Conservation (phyloP, 1,140 invertebrate genomes). For the Grapholita molesta region DNA sequence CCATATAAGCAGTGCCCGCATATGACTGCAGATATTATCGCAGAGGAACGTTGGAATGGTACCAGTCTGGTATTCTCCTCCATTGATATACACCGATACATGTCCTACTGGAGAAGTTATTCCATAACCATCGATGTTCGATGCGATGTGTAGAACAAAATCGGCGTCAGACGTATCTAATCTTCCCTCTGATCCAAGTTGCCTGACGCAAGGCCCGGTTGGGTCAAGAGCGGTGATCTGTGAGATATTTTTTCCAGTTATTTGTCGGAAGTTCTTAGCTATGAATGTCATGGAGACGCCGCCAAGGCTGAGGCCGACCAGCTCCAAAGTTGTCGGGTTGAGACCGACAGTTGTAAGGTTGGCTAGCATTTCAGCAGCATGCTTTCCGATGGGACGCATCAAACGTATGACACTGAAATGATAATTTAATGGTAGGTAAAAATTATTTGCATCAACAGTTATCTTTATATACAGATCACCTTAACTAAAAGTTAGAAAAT, state of each 20-base stretch:
- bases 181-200: constrained; percentile 47
- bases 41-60: constrained; percentile 44
- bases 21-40: constrained; percentile 49
- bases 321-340: constrained; percentile 48
- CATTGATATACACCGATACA: constrained; percentile 84
- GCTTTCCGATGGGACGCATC: constrained; percentile 46
- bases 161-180: constrained; percentile 56
- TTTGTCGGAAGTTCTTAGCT: constrained; percentile 46
- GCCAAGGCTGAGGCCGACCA: constrained; percentile 59
- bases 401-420: constrained; percentile 49
- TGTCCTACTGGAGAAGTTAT: constrained; percentile 82
- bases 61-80: constrained; percentile 83
- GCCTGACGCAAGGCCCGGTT: constrained; percentile 58
- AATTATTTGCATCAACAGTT: no score
- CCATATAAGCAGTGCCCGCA: constrained; percentile 44
- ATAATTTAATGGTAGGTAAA: background rate
- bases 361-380: constrained; percentile 48
- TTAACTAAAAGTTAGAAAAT: no score
- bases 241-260: constrained; percentile 56
- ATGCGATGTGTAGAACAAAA: constrained; percentile 80
- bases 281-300: constrained; percentile 52
- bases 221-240: constrained; percentile 59
- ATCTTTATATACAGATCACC: no score
- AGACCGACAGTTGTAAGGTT: constrained; percentile 41
- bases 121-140: constrained; percentile 83